Conservation (phyloP, 2,797 vertebrate genomes). For the Capromys pilorides region DNA sequence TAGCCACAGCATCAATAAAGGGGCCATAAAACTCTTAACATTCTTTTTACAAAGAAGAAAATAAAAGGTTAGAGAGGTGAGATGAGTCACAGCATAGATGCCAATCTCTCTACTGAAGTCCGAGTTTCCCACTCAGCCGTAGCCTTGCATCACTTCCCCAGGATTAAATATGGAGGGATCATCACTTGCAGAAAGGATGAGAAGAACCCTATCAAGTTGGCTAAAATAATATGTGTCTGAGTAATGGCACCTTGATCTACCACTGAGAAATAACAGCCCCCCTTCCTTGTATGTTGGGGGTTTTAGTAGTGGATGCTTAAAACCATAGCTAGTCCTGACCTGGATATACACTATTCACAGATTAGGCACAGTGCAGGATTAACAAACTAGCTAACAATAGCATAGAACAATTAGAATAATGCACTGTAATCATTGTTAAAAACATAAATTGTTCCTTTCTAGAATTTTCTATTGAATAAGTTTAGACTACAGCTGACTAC, state of each 20-base stretch:
- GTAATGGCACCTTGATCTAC: neutral
- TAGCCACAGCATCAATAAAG: neutral
- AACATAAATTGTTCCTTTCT: neutral
- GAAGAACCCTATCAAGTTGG: neutral
- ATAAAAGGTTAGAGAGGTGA: neutral
- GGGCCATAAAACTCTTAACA: neutral
- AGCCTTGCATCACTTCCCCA: neutral
- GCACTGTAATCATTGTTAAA: neutral
- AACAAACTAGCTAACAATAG: neutral
- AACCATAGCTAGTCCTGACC: neutral
- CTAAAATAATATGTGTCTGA: neutral
- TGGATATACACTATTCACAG: neutral
- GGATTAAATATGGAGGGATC: fast-evolving
- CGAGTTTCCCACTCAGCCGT: neutral
- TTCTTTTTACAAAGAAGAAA: neutral
- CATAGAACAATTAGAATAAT: neutral
- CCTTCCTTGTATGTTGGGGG: neutral
- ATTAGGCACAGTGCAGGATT: neutral
- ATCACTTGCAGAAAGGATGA: fast-evolving
- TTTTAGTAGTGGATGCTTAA: neutral
- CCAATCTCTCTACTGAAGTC: neutral
- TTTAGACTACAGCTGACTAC: neutral
- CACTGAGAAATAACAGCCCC: neutral
- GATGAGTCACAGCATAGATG: neutral
- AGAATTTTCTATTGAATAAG: neutral